Conservation (phyloP, 2,113 vertebrate genomes). For the Anthoscopus minutus region DNA sequence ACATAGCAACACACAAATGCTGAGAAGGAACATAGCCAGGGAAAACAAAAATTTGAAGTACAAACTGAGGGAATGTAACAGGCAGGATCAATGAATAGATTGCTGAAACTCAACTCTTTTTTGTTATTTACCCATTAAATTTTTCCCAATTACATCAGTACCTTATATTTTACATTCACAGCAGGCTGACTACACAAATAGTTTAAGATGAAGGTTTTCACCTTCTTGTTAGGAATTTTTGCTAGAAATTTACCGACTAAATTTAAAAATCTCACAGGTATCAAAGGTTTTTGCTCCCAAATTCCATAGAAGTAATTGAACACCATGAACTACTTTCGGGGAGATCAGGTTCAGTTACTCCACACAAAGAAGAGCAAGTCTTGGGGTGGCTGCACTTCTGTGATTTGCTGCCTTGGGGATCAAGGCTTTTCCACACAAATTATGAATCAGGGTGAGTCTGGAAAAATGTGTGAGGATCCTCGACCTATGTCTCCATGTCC, state of each 20-base stretch:
- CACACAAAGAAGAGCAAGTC: not conserved
- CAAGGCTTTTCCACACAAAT: not conserved
- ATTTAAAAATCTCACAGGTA: not conserved
- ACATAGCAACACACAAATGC: not conserved
- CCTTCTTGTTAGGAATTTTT: not conserved
- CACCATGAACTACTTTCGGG: fast-evolving
- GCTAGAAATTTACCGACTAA: not conserved
- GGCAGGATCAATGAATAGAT: not conserved
- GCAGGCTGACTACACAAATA: not conserved
- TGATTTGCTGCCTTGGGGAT: not conserved
- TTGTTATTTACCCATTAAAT: not conserved
- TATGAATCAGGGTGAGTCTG: fast-evolving
- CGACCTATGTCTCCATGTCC: fast-evolving
- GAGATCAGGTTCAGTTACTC: not conserved
- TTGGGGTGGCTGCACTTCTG: not conserved
- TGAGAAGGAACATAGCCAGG: not conserved
- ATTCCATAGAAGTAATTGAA: not conserved
- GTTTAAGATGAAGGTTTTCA: not conserved
- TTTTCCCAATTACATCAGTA: not conserved
- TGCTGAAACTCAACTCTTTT: not conserved
- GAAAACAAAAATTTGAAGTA: not conserved
- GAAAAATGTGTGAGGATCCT: too few species aligned
- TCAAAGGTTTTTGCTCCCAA: not conserved
- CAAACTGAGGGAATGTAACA: fast-evolving
- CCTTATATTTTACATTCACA: not conserved